Percentiles rank a stretch among this genome's conserved stretches.
Conservation (phyloP, 2,888 invertebrate species). For the Allophyes oxyacanthae region DNA sequence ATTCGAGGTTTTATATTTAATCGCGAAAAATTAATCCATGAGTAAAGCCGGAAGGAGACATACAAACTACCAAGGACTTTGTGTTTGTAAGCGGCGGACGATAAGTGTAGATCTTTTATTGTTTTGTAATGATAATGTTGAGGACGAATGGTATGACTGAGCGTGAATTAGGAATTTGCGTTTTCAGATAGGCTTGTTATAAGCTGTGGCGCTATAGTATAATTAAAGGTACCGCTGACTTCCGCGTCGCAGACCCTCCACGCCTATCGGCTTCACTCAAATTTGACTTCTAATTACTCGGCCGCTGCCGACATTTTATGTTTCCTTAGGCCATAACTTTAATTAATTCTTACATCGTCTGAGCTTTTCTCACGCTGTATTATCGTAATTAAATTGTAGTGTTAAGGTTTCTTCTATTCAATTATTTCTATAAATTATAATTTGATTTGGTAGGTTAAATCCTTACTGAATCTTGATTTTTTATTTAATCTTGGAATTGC, state of each 20-base stretch:
- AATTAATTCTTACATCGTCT: constrained; percentile 81
- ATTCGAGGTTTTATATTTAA: constrained; percentile 41
- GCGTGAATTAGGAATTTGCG: constrained; percentile 31
- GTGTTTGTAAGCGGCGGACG: constrained; percentile 34
- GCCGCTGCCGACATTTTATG: constrained; percentile 81
- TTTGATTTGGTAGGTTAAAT: constrained; percentile 38
- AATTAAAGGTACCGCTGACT: constrained; percentile 54
- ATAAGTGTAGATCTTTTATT: constrained; percentile 54
- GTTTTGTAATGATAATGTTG: constrained; percentile 52
- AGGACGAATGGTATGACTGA: constrained; percentile 18
- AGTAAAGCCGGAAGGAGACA: constrained; percentile 54
- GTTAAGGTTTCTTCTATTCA: constrained; percentile 55
- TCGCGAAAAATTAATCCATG: constrained; percentile 39
- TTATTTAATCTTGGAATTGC: background rate
- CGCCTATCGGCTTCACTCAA: constrained; percentile 72
- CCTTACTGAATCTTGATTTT: background rate
- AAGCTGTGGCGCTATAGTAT: constrained; percentile 31
- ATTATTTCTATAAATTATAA: constrained; percentile 45
- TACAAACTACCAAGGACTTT: constrained; percentile 49
- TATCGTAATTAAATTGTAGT: constrained; percentile 70
- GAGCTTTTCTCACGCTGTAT: constrained; percentile 82
- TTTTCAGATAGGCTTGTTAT: constrained; percentile 16
- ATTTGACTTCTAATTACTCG: constrained; percentile 84
- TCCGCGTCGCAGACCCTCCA: constrained; percentile 67
- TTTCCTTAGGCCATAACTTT: constrained; percentile 84